phyloP scores from a whole-genome alignment of 2,113 vertebrate species.

The Siniperca chuatsi region DNA sequence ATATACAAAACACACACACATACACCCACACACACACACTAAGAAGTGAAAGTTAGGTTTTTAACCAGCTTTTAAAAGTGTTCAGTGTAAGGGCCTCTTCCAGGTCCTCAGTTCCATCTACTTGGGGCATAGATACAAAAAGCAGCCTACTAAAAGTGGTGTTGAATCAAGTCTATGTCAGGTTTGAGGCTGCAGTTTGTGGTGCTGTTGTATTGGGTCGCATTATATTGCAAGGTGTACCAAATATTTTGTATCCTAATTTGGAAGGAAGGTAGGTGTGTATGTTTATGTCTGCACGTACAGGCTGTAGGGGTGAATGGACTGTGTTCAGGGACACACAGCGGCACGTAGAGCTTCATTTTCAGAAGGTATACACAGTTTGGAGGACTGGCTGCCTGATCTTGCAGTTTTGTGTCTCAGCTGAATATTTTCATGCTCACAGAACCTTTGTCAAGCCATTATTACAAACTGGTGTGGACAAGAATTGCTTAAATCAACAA shows the following conservation, averaged over 20 bases:
- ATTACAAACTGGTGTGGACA: neutral
- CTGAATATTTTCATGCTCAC: neutral
- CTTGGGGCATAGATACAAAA: no score
- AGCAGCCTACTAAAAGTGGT: no score
- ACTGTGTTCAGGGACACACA: conserved; percentile 17
- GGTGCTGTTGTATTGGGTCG: no score
- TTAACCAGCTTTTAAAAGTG: no score
- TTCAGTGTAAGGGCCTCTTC: no score
- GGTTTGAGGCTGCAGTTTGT: no score
- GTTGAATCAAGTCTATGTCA: neutral
- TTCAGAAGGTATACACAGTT: neutral
- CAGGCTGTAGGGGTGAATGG: neutral
- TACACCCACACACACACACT: no score
- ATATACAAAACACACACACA: no score
- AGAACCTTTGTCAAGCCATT: neutral
- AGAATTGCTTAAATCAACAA: neutral
- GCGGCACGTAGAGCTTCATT: neutral
- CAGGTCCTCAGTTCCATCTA: no score
- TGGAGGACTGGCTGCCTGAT: neutral
- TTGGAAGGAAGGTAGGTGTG: neutral
- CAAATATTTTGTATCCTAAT: neutral
- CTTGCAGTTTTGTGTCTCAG: neutral
- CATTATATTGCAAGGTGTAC: neutral
- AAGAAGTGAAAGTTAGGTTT: no score
- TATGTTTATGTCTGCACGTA: neutral